Evolutionary conservation across 2,888 invertebrate genomes (phyloP).

Genomic region (Hydrotaea cyrtoneurina): DNA sequence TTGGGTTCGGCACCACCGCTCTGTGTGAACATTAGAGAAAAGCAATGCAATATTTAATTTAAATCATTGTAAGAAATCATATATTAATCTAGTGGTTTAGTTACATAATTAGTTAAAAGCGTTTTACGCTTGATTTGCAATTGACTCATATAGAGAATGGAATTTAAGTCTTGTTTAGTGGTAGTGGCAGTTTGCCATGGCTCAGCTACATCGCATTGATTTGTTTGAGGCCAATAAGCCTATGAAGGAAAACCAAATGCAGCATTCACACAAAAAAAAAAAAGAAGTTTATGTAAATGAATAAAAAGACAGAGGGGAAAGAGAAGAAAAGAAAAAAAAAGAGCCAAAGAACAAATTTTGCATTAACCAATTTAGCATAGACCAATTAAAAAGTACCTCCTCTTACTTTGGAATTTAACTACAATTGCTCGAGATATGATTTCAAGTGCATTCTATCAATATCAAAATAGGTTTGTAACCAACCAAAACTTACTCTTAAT

Average conservation of each 20-base stretch:
- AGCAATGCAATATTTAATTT: conserved; percentile 9
- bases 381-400: conserved; percentile 14
- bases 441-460: not conserved
- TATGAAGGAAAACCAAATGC: conserved; percentile 50
- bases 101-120: conserved; percentile 75
- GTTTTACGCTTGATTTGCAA: conserved; percentile 78
- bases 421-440: not conserved
- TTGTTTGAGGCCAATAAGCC: conserved; percentile 61
- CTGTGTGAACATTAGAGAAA: conserved; percentile 67
- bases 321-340: conserved; percentile 37
- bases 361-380: conserved; percentile 18
- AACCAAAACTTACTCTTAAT: conserved; percentile 79
- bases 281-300: conserved; percentile 49
- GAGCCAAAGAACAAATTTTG: conserved; percentile 45
- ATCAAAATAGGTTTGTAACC: not conserved
- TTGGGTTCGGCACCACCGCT: conserved; percentile 83
- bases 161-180: conserved; percentile 71
- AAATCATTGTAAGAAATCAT: not conserved
- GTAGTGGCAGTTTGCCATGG: conserved; percentile 71
- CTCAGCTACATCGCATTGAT: conserved; percentile 60
- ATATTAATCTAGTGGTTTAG: conserved; percentile 39
- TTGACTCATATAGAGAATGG: conserved; percentile 76
- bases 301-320: conserved; percentile 27
- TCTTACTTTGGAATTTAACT: conserved; percentile 14
- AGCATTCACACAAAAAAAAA: conserved; percentile 52